Evolutionary conservation across 1,140 invertebrate species (phyloP).

Genomic region (Venturia canescens): DNA sequence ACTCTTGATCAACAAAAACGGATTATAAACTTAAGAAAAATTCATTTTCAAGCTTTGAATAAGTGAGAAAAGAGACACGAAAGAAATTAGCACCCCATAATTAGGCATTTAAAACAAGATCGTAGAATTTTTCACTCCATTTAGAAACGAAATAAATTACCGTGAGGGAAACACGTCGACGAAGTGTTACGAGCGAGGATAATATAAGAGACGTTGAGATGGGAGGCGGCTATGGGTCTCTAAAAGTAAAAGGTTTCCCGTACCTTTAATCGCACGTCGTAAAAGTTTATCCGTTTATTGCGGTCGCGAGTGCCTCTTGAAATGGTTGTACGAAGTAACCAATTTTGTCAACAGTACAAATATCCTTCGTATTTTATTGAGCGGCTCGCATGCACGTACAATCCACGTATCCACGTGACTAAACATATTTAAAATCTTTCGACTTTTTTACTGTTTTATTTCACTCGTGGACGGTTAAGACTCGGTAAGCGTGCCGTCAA

Average conservation of each 20-base stretch:
- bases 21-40: neutral
- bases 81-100: neutral
- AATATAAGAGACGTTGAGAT: neutral
- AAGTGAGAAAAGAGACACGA: neutral
- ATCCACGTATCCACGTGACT: neutral
- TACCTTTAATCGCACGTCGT: constrained; percentile 64
- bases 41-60: neutral
- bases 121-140: neutral
- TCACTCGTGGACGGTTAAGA: neutral
- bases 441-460: neutral
- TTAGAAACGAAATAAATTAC: constrained; percentile 35
- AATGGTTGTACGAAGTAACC: constrained; percentile 57
- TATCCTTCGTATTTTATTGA: constrained; percentile 52
- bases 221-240: neutral
- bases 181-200: constrained; percentile 1
- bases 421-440: neutral
- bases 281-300: constrained; percentile 72
- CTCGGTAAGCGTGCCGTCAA: constrained; percentile 49
- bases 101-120: neutral
- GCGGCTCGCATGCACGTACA: constrained; percentile 7
- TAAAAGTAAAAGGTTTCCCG: constrained; percentile 66
- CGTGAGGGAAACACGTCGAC: constrained; percentile 8
- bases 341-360: constrained; percentile 65
- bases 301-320: constrained; percentile 59
- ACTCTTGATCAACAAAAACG: neutral